Percentiles rank a stretch among this genome's conserved stretches.
Conservation (phyloP, 1,140 invertebrate genomes). For the Yoshiicerus persimilis region DNA sequence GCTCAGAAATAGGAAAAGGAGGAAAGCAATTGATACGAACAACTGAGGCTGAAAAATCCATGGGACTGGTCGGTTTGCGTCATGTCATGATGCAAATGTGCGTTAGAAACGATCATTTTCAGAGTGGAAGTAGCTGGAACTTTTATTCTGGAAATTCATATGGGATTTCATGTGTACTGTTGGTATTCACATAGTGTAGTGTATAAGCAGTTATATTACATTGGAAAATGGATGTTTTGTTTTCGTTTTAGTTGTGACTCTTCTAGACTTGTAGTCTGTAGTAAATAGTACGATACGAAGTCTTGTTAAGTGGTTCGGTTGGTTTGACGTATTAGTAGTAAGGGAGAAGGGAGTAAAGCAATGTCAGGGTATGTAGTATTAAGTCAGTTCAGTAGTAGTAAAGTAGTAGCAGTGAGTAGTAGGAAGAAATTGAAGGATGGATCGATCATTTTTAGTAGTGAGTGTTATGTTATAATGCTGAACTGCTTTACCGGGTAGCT, state of each 20-base stretch:
- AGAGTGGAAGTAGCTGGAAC: not conserved
- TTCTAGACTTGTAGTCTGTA: not conserved
- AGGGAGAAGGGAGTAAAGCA: too few species aligned
- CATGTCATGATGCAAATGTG: not conserved
- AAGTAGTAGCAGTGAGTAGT: not conserved
- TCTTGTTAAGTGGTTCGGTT: not conserved
- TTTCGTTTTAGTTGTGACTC: not conserved
- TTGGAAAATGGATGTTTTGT: not conserved
- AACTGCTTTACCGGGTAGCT: not conserved
- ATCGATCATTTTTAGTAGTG: conserved; percentile 22
- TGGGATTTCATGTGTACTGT: not conserved
- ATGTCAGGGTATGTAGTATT: too few species aligned
- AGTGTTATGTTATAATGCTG: not conserved
- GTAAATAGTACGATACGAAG: too few species aligned
- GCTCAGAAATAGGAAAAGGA: too few species aligned
- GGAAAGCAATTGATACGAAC: not conserved
- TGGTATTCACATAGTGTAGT: not conserved
- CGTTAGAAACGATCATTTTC: not conserved
- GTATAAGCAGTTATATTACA: not conserved
- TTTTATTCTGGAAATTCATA: not conserved
- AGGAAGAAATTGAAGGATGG: conserved; percentile 7
- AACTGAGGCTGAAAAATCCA: not conserved
- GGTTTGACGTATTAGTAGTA: not conserved
- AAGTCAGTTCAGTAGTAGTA: too few species aligned
- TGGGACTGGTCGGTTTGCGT: not conserved